Conservation (phyloP, 2,113 vertebrate genomes). For the Gila orcuttii region DNA sequence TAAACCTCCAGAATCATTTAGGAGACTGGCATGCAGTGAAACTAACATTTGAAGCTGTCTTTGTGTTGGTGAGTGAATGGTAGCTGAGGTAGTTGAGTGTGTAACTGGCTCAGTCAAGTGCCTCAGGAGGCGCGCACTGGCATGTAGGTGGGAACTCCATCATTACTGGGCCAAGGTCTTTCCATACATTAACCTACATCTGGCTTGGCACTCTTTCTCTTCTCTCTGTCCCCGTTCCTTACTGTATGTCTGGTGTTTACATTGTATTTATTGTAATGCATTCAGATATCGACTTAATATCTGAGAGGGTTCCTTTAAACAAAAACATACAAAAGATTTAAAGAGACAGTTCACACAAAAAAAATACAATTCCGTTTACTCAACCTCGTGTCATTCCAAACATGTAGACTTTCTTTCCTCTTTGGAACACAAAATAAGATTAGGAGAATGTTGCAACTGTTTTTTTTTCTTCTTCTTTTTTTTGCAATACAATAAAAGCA, state of each 20-base stretch:
- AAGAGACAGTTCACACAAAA: not conserved
- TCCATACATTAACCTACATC: conserved; percentile 63
- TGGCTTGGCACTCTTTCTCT: conserved; percentile 26
- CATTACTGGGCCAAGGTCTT: conserved; percentile 75
- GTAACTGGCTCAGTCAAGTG: conserved; percentile 55
- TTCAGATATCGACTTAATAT: not conserved
- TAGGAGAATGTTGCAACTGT: not conserved
- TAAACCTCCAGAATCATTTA: not conserved
- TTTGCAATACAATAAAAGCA: not conserved
- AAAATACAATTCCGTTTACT: not conserved
- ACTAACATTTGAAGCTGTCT: not conserved
- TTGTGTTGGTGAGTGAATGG: not conserved
- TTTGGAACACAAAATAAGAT: not conserved
- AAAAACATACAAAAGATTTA: not conserved
- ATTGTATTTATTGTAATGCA: not conserved
- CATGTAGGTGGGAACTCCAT: conserved; percentile 64
- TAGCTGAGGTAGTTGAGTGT: conserved; percentile 52
- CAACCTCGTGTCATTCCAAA: not conserved
- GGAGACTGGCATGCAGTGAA: not conserved
- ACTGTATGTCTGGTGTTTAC: conserved; percentile 1
- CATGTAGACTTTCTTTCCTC: not conserved
- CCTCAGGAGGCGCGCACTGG: conserved; percentile 57
- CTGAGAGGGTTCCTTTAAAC: not conserved
- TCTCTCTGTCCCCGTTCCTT: conserved; percentile 38
- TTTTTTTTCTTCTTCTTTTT: no score